Percentiles rank a stretch among this genome's conserved stretches.
Conservation (phyloP, 2,888 invertebrate genomes). For the Phania funesta region DNA sequence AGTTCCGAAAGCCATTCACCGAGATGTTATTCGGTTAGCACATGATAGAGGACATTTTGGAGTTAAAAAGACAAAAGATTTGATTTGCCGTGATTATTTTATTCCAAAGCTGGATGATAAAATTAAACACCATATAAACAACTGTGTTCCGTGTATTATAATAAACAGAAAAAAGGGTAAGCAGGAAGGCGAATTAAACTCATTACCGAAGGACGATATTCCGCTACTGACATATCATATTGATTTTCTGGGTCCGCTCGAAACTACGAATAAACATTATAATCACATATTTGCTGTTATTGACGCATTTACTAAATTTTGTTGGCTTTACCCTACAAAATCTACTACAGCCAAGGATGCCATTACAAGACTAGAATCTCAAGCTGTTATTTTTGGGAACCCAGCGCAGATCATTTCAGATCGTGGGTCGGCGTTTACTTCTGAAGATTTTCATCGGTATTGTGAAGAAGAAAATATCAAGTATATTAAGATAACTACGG, state of each 20-base stretch:
- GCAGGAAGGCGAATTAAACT: constrained; percentile 44
- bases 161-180: constrained; percentile 55
- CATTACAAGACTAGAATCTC: not conserved
- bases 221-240: constrained; percentile 51
- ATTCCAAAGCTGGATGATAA: constrained; percentile 58
- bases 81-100: constrained; percentile 42
- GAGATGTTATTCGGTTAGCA: constrained; percentile 38
- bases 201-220: constrained; percentile 53
- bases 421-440: constrained; percentile 72
- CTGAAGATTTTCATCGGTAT: constrained; percentile 72
- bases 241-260: constrained; percentile 36
- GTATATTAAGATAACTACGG: constrained; percentile 48
- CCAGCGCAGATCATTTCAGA: constrained; percentile 75
- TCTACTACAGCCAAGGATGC: constrained; percentile 7
- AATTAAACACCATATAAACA: constrained; percentile 41
- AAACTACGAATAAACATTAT: constrained; percentile 47
- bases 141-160: constrained; percentile 53
- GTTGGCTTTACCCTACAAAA: constrained; percentile 40
- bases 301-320: constrained; percentile 57
- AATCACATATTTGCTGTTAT: constrained; percentile 53
- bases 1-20: constrained; percentile 45
- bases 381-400: constrained; percentile 75
- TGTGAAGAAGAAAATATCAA: constrained; percentile 71
- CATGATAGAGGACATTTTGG: constrained; percentile 53
- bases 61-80: constrained; percentile 50